These are phyloP conservation scores for Bergia puertoricense DNA, from an alignment of 92 coral and sea anemone species.

Conservation along the genomic window DNA sequence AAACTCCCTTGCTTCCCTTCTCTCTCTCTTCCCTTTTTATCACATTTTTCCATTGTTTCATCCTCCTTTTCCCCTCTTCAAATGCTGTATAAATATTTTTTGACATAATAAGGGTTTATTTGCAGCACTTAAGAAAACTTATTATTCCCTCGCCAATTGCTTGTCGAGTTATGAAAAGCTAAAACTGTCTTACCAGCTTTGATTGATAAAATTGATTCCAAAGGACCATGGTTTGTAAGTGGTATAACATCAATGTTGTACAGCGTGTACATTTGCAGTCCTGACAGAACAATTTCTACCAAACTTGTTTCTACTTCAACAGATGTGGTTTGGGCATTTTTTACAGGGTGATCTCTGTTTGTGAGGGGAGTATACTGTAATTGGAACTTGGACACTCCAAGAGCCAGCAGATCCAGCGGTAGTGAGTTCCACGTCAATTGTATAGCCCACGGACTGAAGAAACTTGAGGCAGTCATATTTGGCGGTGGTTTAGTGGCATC, in stretches of 20 bases:
- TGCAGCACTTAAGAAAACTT: too few species aligned
- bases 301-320: neutral
- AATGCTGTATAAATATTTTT: too few species aligned
- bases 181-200: neutral
- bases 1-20: too few species aligned
- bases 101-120: too few species aligned
- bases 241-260: neutral
- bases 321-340: neutral
- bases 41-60: too few species aligned
- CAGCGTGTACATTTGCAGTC: constrained; percentile 1
- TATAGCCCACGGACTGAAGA: neutral
- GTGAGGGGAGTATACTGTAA: neutral
- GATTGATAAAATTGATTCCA: neutral
- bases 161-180: neutral
- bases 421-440: neutral
- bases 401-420: neutral
- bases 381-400: neutral
- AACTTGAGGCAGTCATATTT: constrained; percentile 1
- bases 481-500: neutral
- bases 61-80: too few species aligned
- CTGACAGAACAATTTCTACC: neutral
- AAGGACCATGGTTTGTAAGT: neutral
- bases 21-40: too few species aligned
- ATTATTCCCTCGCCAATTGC: neutral
- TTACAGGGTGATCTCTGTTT: neutral